Conservation (phyloP, 2,888 invertebrate genomes). For the Drosophila aldrichi region DNA sequence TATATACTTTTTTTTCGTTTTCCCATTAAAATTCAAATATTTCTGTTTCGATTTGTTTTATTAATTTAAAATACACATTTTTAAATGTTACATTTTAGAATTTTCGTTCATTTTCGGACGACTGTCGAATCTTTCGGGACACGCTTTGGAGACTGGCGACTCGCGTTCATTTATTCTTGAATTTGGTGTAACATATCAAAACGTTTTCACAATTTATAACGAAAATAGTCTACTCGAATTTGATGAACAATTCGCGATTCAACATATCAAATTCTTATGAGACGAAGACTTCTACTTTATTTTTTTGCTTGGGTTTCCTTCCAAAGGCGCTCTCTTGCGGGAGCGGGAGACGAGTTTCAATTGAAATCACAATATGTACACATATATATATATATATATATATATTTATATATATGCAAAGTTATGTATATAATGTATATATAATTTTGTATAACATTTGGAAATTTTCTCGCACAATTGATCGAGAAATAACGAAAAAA, state of each 20-base stretch:
- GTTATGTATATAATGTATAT: slow-evolving; percentile 31
- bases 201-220: slow-evolving; percentile 40
- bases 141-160: slow-evolving; percentile 34
- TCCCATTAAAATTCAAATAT: slow-evolving; percentile 12
- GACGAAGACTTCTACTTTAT: slow-evolving; percentile 65
- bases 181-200: slow-evolving; percentile 51
- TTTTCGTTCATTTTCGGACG: slow-evolving; percentile 66
- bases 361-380: slow-evolving; percentile 69
- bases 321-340: slow-evolving; percentile 46
- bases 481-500: slow-evolving; percentile 38
- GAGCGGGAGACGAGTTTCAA: slow-evolving; percentile 70
- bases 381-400: slow-evolving; percentile 14
- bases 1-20: no score
- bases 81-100: slow-evolving; percentile 57
- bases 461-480: slow-evolving; percentile 21
- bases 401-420: slow-evolving; percentile 24
- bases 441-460: slow-evolving; percentile 44
- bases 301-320: slow-evolving; percentile 58
- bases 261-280: slow-evolving; percentile 72
- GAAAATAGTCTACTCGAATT: slow-evolving; percentile 65
- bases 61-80: slow-evolving; percentile 57
- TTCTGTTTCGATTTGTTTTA: slow-evolving; percentile 48
- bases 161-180: slow-evolving; percentile 33
- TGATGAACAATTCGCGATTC: slow-evolving; percentile 48
- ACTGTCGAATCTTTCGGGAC: slow-evolving; percentile 38